These are phyloP conservation scores for Patella pellucida DNA, from an alignment of 2,888 invertebrate species.

Conservation along the genomic window DNA sequence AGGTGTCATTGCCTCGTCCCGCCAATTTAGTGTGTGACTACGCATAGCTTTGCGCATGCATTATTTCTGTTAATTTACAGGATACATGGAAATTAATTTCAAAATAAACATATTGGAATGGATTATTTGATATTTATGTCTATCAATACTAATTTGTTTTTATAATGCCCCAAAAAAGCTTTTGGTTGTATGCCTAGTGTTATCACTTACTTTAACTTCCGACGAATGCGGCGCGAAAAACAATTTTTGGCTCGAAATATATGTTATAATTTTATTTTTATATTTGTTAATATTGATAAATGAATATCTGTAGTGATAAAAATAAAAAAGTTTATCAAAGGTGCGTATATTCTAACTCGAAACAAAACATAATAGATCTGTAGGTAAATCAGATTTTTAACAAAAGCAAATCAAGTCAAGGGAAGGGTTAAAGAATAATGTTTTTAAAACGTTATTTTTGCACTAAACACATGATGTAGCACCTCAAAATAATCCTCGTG, in stretches of 20 bases:
- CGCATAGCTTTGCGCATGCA: slow-evolving; percentile 17
- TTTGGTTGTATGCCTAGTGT: too few species aligned
- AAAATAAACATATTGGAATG: too few species aligned
- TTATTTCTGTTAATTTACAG: slow-evolving; percentile 7
- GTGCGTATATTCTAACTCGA: too few species aligned
- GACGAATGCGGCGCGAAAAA: slow-evolving; percentile 18
- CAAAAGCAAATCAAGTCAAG: too few species aligned
- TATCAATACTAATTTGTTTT: too few species aligned
- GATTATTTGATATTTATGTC: too few species aligned
- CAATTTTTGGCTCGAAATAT: slow-evolving; percentile 6
- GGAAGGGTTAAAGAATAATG: too few species aligned
- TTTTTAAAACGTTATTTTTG: background rate
- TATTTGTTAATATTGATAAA: background rate
- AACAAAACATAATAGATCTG: too few species aligned
- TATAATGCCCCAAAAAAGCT: too few species aligned
- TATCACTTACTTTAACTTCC: background rate
- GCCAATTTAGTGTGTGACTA: slow-evolving; percentile 15
- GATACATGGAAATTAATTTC: background rate
- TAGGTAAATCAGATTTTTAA: too few species aligned
- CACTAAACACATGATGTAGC: slow-evolving; percentile 25
- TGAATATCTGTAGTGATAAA: too few species aligned
- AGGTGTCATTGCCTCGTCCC: slow-evolving; percentile 25
- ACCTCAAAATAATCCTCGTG: slow-evolving; percentile 35
- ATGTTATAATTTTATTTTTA: background rate
- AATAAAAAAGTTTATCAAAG: too few species aligned